Evolutionary conservation across 2,113 vertebrate species (phyloP).

Genomic region (Tetraodon nigroviridis): DNA sequence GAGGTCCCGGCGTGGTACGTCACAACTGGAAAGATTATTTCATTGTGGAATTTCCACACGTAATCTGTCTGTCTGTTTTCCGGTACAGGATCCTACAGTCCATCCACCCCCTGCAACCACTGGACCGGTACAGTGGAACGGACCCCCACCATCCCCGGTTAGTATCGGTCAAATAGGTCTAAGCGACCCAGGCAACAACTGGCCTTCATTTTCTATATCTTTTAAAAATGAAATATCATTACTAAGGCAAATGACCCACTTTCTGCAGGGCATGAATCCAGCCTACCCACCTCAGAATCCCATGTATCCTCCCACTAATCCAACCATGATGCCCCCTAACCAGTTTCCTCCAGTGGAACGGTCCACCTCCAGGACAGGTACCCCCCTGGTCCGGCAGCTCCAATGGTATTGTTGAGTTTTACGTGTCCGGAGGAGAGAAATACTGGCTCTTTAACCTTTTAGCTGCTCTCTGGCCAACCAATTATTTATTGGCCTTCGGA

Average conservation of each 20-base stretch:
- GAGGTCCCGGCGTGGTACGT: constrained; percentile 18
- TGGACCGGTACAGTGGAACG: constrained; percentile 38
- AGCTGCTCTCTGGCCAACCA: too few species aligned
- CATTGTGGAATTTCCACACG: background rate
- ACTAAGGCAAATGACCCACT: background rate
- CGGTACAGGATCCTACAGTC: constrained; percentile 30
- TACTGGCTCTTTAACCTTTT: too few species aligned
- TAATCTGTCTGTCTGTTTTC: constrained; percentile 2
- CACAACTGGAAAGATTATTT: background rate
- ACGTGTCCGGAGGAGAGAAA: background rate
- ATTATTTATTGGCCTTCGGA: too few species aligned
- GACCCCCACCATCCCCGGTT: constrained; percentile 38
- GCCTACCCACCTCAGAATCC: constrained; percentile 42
- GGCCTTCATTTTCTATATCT: too few species aligned
- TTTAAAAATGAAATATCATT: background rate
- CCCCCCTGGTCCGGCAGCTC: constrained; percentile 34
- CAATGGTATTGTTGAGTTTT: constrained; percentile 40
- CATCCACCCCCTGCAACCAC: constrained; percentile 31
- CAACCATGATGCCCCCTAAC: constrained; percentile 10
- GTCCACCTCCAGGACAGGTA: constrained; percentile 34
- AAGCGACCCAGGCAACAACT: too few species aligned
- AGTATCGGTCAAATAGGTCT: constrained; percentile 15
- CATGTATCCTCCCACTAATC: constrained; percentile 34
- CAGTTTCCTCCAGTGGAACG: constrained; percentile 47
- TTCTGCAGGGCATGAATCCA: constrained; percentile 40